These are phyloP conservation scores for Chauna torquata DNA, from an alignment of 2,113 vertebrate species.

Conservation along the genomic window DNA sequence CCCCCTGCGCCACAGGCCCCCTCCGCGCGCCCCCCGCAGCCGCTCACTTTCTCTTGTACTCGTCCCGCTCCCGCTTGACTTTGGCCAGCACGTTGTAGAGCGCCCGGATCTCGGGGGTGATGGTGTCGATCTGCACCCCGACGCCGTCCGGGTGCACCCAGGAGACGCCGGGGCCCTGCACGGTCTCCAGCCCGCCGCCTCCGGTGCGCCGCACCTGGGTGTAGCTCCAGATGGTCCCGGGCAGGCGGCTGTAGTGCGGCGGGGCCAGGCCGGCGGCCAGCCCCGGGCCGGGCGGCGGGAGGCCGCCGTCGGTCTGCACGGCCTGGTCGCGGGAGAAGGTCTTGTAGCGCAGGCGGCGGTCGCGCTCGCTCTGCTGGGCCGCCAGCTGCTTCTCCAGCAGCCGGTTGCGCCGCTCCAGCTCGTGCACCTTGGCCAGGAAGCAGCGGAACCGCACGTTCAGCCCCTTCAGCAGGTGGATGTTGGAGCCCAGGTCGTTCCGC, in stretches of 20 bases:
- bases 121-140: constrained; percentile 98
- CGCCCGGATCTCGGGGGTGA: constrained; percentile 94
- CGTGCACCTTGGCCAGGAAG: constrained; percentile 96
- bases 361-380: constrained; percentile 81
- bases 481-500: constrained; percentile 95
- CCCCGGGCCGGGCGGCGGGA: constrained; percentile 8
- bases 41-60: constrained; percentile 93
- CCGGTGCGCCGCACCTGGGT: constrained; percentile 83
- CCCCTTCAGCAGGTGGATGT: constrained; percentile 95
- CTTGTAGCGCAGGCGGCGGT: constrained; percentile 66
- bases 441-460: constrained; percentile 95
- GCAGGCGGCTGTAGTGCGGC: constrained; percentile 79
- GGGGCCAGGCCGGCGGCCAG: constrained; percentile 28
- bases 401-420: constrained; percentile 93
- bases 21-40: too few relatives aligned
- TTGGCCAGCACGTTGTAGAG: constrained; percentile 97
- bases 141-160: constrained; percentile 95
- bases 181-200: constrained; percentile 81
- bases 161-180: constrained; percentile 91
- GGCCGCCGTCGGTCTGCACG: constrained; percentile 84
- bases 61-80: constrained; percentile 93
- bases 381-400: constrained; percentile 93
- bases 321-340: constrained; percentile 83
- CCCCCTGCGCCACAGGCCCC: too few relatives aligned
- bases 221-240: constrained; percentile 94